Percentiles rank a stretch among this genome's conserved stretches.
Conservation (phyloP, 2,888 invertebrate genomes). For the Phragmatobia fuliginosa region DNA sequence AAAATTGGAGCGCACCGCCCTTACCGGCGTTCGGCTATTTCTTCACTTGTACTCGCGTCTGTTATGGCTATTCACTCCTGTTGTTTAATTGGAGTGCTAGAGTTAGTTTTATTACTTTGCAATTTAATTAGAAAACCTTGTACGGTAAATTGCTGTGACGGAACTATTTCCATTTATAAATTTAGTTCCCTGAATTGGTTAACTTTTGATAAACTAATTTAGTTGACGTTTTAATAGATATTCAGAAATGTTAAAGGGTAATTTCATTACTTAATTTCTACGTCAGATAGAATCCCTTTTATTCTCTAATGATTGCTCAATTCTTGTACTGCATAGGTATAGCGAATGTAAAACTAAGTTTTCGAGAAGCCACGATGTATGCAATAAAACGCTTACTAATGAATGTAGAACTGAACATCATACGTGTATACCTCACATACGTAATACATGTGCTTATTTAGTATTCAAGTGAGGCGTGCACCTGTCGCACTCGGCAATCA, state of each 20-base stretch:
- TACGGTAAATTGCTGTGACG: constrained; percentile 15
- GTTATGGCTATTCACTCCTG: constrained; percentile 19
- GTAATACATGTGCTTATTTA: constrained; percentile 58
- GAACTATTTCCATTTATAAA: constrained; percentile 5
- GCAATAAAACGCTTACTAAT: constrained; percentile 64
- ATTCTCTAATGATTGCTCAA: too few species aligned
- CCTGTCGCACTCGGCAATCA: constrained; percentile 72
- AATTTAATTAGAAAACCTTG: constrained; percentile 21
- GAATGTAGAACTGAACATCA: constrained; percentile 58
- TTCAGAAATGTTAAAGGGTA: constrained; percentile 3
- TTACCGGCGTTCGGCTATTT: constrained; percentile 16
- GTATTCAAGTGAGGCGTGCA: constrained; percentile 69
- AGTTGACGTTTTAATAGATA: constrained; percentile 1
- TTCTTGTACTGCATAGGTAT: background rate
- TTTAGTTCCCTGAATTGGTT: constrained; percentile 2
- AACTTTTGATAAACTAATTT: constrained; percentile 9
- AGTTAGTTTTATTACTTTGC: constrained; percentile 22
- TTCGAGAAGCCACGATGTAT: constrained; percentile 47
- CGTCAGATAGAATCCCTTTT: too few species aligned
- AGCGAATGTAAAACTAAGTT: constrained; percentile 38
- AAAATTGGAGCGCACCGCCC: constrained; percentile 68
- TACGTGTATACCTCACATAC: constrained; percentile 44
- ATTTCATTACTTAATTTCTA: constrained; percentile 30
- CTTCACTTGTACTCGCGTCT: constrained; percentile 13
- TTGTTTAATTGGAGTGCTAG: constrained; percentile 22